Conservation (phyloP, 2,113 vertebrate genomes). For the Oncorhynchus nerka region DNA sequence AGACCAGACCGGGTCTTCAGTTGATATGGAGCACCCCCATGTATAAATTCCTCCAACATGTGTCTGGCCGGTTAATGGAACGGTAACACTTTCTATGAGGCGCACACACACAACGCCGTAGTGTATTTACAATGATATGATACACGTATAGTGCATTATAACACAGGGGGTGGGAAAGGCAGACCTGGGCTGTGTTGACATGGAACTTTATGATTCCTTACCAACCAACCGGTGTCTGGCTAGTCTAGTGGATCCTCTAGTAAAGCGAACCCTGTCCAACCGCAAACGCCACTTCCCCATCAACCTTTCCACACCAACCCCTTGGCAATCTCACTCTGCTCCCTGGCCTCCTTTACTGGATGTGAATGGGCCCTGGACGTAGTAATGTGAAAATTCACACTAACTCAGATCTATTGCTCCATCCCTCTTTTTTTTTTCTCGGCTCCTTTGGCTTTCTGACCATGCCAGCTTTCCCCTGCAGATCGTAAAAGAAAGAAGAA, state of each 20-base stretch:
- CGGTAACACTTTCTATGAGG: no score
- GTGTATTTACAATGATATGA: background rate
- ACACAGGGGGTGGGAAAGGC: background rate
- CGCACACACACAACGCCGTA: no score
- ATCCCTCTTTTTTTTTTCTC: slow-evolving; percentile 11
- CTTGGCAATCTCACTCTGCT: background rate
- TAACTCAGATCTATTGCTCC: slow-evolving; percentile 4
- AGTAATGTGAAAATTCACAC: slow-evolving; percentile 10
- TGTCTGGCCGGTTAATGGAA: no score
- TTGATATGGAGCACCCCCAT: slow-evolving; percentile 4
- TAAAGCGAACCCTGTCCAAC: slow-evolving; percentile 16
- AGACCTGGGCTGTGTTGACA: background rate
- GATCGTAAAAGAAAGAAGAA: slow-evolving; percentile 21
- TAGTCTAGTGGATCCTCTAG: background rate
- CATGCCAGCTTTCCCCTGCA: slow-evolving; percentile 46
- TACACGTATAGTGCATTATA: background rate
- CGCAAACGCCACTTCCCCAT: background rate
- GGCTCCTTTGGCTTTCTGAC: slow-evolving; percentile 19
- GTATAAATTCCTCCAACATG: slow-evolving; percentile 53
- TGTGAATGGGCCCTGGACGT: background rate
- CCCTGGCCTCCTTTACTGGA: background rate
- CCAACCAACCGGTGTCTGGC: slow-evolving; percentile 56
- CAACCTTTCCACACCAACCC: background rate
- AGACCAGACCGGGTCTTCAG: background rate
- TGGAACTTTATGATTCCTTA: slow-evolving; percentile 30